Evolutionary conservation across 2,113 vertebrate genomes (phyloP), one percentile per base, ranked within the genome.

Genomic region (Carollia perspicillata): DNA sequence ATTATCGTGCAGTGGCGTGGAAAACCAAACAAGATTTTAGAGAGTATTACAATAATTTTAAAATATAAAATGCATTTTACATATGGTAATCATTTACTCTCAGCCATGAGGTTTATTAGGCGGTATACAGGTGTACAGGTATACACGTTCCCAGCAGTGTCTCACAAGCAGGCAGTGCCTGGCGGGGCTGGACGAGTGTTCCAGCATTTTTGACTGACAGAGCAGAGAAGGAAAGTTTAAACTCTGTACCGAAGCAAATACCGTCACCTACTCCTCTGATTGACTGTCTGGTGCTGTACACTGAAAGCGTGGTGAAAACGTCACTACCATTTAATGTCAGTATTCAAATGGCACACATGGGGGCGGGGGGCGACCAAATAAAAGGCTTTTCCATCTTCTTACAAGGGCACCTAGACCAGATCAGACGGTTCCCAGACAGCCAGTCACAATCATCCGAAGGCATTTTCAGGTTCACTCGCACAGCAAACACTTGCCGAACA

Each of bases 171-270:
- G 65, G 40, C n/a, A 79, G 20, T 22, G 5, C n/a, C 72, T 71
- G 23, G 55, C 75, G 79, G 60, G 14, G 53, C 51, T 55, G 84
- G 66, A 1, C 35, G 49, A 80, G 33, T 44, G 84, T 26, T 55
- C 60, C 44, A 75, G 65, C 80, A 42, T 22, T 90, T 78, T 26
- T 90, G 71, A 78, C 2, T 72, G 40, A 78, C 30, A 90, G 68
- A 65, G 81, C 22, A 90, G 28, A 91, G 65, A 11, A 60, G 65
- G 69, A 90, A 94, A 84, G 35, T 78, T 92, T 69, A 69, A 96
- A 87, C 35, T 94, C 89, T 93, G 79, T 89, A 84, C 37, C 69
- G 35, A 93, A 96, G 93, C 47, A 95, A 88, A 71, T 33, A 74
- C 16, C 84, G 63, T 18, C 72, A 68, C 14, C 49, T 75, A 69